These are phyloP conservation scores for Bembecia ichneumoniformis DNA, from an alignment of 2,888 invertebrate genomes.

Conservation along the genomic window DNA sequence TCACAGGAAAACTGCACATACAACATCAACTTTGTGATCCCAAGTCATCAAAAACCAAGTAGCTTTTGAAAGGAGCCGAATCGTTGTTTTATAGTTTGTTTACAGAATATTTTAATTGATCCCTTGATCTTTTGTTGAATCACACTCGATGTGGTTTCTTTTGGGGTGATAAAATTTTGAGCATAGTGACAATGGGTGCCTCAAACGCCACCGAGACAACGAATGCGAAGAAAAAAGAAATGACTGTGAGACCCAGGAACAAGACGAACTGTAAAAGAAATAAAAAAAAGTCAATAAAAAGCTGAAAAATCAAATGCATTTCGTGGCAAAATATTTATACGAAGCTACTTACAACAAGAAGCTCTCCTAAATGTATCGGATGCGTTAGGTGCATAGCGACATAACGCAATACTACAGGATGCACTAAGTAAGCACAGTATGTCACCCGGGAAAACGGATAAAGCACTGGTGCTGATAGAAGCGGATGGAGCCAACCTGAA, in stretches of 20 bases:
- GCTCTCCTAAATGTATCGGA: conserved; percentile 84
- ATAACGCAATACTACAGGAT: conserved; percentile 85
- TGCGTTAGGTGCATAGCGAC: conserved; percentile 87
- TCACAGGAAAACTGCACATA: too few species aligned
- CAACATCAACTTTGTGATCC: too few species aligned
- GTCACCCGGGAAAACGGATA: conserved; percentile 90
- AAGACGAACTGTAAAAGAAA: conserved; percentile 75
- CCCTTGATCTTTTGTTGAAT: conserved; percentile 7
- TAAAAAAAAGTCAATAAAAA: background rate
- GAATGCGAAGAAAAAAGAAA: conserved; percentile 84
- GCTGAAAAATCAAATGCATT: background rate
- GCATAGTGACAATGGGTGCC: conserved; percentile 87
- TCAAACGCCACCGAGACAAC: conserved; percentile 86
- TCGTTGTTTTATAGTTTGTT: too few species aligned
- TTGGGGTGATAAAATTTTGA: conserved; percentile 78
- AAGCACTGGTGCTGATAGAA: conserved; percentile 82
- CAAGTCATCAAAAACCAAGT: too few species aligned
- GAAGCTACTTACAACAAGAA: conserved; percentile 76
- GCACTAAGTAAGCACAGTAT: conserved; percentile 88
- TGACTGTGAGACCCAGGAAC: conserved; percentile 85
- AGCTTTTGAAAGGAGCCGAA: too few species aligned
- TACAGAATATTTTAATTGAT: too few species aligned
- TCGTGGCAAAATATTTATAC: background rate
- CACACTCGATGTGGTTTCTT: conserved; percentile 55
- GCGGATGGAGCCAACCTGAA: conserved; percentile 75